A percentile compares a stretch with the other conserved stretches of the same genome.
These are phyloP conservation scores for Coccyzus lansbergi DNA, from an alignment of 2,797 vertebrate species.

Conservation along the genomic window DNA sequence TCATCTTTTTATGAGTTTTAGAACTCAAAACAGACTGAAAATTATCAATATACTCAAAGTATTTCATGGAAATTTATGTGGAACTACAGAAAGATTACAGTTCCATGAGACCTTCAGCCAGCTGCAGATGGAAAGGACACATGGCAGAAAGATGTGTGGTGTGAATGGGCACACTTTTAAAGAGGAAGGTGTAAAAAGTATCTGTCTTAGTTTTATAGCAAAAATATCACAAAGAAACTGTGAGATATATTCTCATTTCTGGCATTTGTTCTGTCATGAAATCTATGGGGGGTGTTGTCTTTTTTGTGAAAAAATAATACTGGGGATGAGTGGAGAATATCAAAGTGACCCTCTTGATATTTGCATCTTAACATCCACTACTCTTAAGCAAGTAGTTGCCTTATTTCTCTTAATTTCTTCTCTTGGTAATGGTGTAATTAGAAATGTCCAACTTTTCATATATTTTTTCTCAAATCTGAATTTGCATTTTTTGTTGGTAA, in stretches of 20 bases:
- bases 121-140: not conserved
- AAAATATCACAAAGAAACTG: not conserved
- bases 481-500: not conserved
- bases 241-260: not conserved
- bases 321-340: not conserved
- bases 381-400: not conserved
- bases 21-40: not conserved
- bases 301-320: not conserved
- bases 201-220: constrained; percentile 11
- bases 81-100: not conserved
- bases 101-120: not conserved
- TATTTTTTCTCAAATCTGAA: not conserved
- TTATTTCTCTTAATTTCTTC: not conserved
- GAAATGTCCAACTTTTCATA: not conserved
- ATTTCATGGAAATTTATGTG: not conserved
- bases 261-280: not conserved
- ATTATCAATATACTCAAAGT: not conserved
- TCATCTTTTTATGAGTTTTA: not conserved
- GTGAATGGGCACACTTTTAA: not conserved
- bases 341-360: not conserved
- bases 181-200: not conserved
- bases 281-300: not conserved
- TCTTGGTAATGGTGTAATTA: not conserved
- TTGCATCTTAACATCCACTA: not conserved
- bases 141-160: not conserved